Evolutionary conservation across 2,888 invertebrate species (phyloP).

Genomic region (Sarcophaga subvicina): DNA sequence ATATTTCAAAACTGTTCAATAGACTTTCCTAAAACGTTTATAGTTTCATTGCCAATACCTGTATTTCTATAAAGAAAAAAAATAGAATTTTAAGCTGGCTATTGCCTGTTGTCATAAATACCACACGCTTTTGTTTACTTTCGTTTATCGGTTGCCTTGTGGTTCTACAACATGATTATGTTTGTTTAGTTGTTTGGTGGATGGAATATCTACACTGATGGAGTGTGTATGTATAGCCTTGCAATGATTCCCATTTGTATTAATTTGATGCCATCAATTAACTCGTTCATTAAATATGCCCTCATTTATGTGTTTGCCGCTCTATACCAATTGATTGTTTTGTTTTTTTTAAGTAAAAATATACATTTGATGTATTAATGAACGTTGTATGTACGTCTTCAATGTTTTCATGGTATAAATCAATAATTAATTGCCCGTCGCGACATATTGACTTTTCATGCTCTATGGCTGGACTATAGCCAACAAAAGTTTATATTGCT

Average conservation of each 20-base stretch:
- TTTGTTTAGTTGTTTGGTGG: no score
- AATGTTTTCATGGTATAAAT: conserved; percentile 50
- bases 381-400: not conserved
- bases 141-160: no score
- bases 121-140: no score
- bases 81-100: no score
- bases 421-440: conserved; percentile 67
- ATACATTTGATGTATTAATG: conserved; percentile 13
- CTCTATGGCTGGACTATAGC: not conserved
- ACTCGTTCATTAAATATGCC: conserved; percentile 53
- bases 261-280: conserved; percentile 51
- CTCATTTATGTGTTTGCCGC: not conserved
- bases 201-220: no score
- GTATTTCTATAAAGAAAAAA: no score
- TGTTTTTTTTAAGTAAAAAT: conserved; percentile 2
- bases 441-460: conserved; percentile 66
- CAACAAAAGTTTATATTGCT: not conserved
- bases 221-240: not conserved
- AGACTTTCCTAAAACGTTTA: no score
- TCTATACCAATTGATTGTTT: not conserved
- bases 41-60: no score
- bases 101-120: no score
- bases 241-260: not conserved
- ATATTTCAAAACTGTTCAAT: no score
- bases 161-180: no score